These are phyloP conservation scores for Hydrotaea diabolus DNA, from an alignment of 2,888 invertebrate species.

Conservation along the genomic window DNA sequence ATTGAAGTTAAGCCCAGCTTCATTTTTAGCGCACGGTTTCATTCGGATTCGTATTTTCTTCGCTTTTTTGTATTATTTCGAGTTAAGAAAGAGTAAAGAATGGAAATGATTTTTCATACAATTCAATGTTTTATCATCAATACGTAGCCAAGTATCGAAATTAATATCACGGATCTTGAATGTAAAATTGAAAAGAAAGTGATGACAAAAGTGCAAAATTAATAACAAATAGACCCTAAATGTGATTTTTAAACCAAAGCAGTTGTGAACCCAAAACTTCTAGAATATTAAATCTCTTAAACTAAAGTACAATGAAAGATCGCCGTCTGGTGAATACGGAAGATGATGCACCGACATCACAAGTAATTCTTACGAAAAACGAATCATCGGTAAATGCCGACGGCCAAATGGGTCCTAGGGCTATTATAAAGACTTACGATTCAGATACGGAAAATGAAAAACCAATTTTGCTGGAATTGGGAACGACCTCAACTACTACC, in stretches of 20 bases:
- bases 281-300: background rate
- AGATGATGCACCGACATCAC: background rate
- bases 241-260: slow-evolving; percentile 19
- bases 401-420: slow-evolving; percentile 5
- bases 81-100: slow-evolving; percentile 26
- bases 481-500: slow-evolving; percentile 68
- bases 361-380: slow-evolving; percentile 4
- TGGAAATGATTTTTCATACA: background rate
- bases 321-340: slow-evolving; percentile 10
- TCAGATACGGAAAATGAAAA: slow-evolving; percentile 74
- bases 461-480: slow-evolving; percentile 75
- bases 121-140: background rate
- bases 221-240: background rate
- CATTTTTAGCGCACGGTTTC: slow-evolving; percentile 43
- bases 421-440: slow-evolving; percentile 35
- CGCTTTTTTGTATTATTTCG: slow-evolving; percentile 26
- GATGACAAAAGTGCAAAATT: background rate
- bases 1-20: slow-evolving; percentile 53
- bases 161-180: too few relatives aligned
- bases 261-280: background rate
- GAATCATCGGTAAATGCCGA: slow-evolving; percentile 21
- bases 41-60: background rate
- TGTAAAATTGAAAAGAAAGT: background rate
- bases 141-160: too few relatives aligned
- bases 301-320: slow-evolving; percentile 47